A percentile compares a stretch with the other conserved stretches of the same genome.
Evolutionary conservation across 2,113 vertebrate species (phyloP).

Genomic region (Elephantulus edwardii): DNA sequence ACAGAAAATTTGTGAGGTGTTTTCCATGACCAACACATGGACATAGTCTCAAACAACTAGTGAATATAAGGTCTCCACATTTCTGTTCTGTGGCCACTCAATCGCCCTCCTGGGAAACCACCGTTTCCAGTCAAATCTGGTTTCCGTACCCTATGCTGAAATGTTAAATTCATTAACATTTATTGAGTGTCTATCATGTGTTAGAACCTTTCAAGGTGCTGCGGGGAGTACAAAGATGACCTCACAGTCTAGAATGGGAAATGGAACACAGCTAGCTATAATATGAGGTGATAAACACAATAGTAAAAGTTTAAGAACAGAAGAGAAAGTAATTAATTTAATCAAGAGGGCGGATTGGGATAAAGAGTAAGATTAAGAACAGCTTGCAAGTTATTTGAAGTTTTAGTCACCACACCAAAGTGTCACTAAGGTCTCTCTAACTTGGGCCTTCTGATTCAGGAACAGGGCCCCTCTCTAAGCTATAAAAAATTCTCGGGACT

Average conservation of each 20-base stretch:
- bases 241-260: conserved; percentile 44
- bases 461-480: not conserved
- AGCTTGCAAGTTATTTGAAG: conserved; percentile 28
- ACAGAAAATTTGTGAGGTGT: not conserved
- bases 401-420: conserved; percentile 13
- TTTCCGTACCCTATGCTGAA: conserved; percentile 45
- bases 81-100: not conserved
- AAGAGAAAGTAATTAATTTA: conserved; percentile 54
- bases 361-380: conserved; percentile 54
- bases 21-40: not conserved
- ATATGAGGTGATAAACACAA: conserved; percentile 44
- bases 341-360: not conserved
- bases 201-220: conserved; percentile 16
- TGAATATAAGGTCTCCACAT: not conserved
- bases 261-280: conserved; percentile 47
- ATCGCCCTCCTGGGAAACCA: conserved; percentile 1
- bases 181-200: conserved; percentile 36
- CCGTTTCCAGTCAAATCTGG: not conserved
- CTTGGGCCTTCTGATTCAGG: not conserved
- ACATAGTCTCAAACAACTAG: not conserved
- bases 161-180: conserved; percentile 60
- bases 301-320: conserved; percentile 50
- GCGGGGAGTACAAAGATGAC: conserved; percentile 33
- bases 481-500: conserved; percentile 16
- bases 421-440: not conserved